phyloP scores from a whole-genome alignment of 2,888 invertebrate species.

The Sesia bembeciformis region DNA sequence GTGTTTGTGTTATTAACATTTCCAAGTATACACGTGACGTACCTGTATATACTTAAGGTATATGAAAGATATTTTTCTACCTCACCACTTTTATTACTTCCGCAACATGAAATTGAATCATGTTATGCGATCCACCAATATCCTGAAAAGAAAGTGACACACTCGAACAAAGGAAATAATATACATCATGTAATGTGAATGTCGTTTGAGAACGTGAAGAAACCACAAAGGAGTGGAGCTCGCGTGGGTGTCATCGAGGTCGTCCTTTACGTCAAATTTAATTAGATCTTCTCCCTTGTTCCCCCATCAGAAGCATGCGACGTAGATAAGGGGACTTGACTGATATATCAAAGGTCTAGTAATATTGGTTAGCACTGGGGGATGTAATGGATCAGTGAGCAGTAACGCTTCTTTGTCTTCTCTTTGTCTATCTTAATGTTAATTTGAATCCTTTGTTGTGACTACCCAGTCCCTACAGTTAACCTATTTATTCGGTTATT shows the following conservation, averaged over 20 bases:
- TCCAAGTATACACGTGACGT: too few species aligned
- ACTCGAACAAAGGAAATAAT: not conserved
- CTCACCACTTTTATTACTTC: not conserved
- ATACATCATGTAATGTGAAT: not conserved
- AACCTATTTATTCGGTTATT: constrained; percentile 8
- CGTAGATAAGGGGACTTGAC: constrained; percentile 5
- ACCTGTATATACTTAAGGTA: too few species aligned
- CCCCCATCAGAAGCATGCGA: constrained; percentile 1
- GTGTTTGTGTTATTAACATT: too few species aligned
- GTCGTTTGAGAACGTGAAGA: not conserved
- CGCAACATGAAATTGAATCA: not conserved
- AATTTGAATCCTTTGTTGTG: constrained; percentile 10
- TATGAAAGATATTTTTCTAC: not conserved
- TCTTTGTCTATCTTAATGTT: constrained; percentile 19
- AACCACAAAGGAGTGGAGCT: constrained; percentile 4
- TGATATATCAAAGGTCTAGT: constrained; percentile 12
- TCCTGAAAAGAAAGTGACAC: not conserved
- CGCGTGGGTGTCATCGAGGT: constrained; percentile 6
- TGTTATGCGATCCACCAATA: not conserved
- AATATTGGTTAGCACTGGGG: constrained; percentile 17
- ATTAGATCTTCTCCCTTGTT: constrained; percentile 8
- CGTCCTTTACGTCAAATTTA: constrained; percentile 8
- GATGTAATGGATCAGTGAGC: constrained; percentile 24
- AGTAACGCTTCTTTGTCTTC: constrained; percentile 33
- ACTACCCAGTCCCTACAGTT: constrained; percentile 3